phyloP scores from a whole-genome alignment of 2,113 vertebrate species.

The Zosterops hypoxanthus region DNA sequence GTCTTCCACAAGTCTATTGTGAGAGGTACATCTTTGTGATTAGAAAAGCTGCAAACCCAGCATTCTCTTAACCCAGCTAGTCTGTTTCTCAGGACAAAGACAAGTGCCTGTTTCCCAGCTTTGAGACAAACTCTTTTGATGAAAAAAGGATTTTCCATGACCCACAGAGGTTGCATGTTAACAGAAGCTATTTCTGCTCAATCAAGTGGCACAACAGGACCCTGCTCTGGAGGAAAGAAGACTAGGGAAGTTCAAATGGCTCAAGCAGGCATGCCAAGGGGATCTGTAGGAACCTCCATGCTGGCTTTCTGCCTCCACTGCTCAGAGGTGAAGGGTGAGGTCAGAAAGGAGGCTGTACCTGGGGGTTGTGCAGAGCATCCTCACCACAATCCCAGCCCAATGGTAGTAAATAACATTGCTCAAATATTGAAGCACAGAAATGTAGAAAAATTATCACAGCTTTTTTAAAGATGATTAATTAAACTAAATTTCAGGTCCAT shows the following conservation, averaged over 20 bases:
- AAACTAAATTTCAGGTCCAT: background rate
- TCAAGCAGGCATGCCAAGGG: rapidly evolving
- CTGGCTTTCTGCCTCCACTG: background rate
- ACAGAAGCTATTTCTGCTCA: background rate
- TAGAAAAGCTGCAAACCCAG: background rate
- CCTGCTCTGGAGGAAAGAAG: background rate
- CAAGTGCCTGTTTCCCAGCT: background rate
- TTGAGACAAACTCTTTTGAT: background rate
- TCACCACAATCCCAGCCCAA: background rate
- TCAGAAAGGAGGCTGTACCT: background rate
- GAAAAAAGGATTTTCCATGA: background rate
- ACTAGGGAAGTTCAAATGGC: background rate
- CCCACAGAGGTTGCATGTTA: background rate
- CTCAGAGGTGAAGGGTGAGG: background rate
- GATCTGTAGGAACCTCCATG: rapidly evolving
- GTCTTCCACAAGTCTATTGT: background rate
- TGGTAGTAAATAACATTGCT: rapidly evolving
- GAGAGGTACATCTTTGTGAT: background rate
- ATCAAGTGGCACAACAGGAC: background rate
- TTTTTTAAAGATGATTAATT: background rate
- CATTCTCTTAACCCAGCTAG: background rate
- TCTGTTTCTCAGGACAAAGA: background rate
- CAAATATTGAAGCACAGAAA: background rate
- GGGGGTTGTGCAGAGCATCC: background rate
- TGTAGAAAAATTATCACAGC: rapidly evolving